A percentile compares a stretch with the other conserved stretches of the same genome.
These are phyloP conservation scores for Perizoma affinitatum DNA, from an alignment of 2,888 invertebrate species.

Conservation along the genomic window DNA sequence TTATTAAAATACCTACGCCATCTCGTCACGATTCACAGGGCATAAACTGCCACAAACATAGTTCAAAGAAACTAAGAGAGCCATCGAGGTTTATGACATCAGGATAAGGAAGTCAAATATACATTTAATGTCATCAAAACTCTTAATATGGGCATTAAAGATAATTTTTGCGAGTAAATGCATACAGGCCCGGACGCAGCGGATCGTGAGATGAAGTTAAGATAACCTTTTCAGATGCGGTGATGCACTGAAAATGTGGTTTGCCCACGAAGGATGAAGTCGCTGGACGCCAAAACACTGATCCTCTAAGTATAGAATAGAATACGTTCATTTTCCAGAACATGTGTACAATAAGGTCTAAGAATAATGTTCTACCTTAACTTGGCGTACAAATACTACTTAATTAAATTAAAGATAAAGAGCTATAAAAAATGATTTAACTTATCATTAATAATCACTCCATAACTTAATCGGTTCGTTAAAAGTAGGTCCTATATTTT, in stretches of 20 bases:
- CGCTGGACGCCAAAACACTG: conserved; percentile 5
- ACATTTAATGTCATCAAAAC: conserved; percentile 33
- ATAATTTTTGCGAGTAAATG: conserved; percentile 57
- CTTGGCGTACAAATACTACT: too few species aligned
- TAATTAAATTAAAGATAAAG: too few species aligned
- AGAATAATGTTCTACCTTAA: too few species aligned
- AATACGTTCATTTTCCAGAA: too few species aligned
- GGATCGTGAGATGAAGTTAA: conserved; percentile 66
- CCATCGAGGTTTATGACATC: conserved; percentile 29
- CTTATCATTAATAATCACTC: too few species aligned
- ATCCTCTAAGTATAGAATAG: too few species aligned
- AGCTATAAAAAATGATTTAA: too few species aligned
- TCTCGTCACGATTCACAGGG: conserved; percentile 19
- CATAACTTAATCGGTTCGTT: too few species aligned
- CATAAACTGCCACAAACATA: conserved; percentile 20
- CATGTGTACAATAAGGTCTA: too few species aligned
- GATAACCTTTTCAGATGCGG: conserved; percentile 55
- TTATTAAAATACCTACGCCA: not conserved
- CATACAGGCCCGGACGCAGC: conserved; percentile 42
- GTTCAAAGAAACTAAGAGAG: conserved; percentile 28
- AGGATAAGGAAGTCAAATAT: conserved; percentile 36
- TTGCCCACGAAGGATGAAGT: conserved; percentile 14
- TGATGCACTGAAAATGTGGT: conserved; percentile 38
- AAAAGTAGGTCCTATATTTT: too few species aligned
- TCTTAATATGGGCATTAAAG: conserved; percentile 64